Base-by-base conservation (phyloP, 2,888 invertebrate genomes). In the Epinotia bilunana region DNA sequence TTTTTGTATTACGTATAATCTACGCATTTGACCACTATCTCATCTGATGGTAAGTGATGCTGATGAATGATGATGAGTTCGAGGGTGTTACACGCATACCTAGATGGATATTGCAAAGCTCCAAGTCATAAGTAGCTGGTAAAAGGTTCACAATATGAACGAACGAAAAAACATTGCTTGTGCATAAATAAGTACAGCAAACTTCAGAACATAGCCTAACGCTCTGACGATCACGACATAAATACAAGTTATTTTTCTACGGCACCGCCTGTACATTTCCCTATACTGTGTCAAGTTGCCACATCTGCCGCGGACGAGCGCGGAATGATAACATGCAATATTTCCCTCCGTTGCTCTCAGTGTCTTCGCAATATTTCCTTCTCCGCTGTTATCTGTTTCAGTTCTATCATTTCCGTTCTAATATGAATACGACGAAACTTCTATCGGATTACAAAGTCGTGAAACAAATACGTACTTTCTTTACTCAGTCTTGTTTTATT, bases 281-380 rank as follows among this genome's bases (percentile, higher is more conserved):
- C 7, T 61, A 61, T 61, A 61, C 33, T n/a, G 60, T 57, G 58
- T 53, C 16, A 61, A 61, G 16, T 28, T 61, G 20, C 61, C 55
- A 33, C 70, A 70, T 70, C 53, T 70, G 61, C 3, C 18, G 18
- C 49, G 53, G 53, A 70, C 70, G 70, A 49, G 70, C 12, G n/a
- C 18, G 16, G 70, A 70, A 70, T 70, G 33, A 28, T 62, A 62
- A 70, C 61, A 43, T 70, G 61, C 53, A 70, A 53, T 33, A 70
- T 62, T 61, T 33, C 33, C 61, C n/a, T 33, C 58, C 23, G 61
- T 61, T 61, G 6, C 7, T 60, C n/a, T 9, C 33, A 9, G 3
- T 61, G 28, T 61, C 61, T 61, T 33, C 33, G 61, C 61, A 33
- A 61, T 33, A 61, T 61, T 33, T 61, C 16, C 9, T 9, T 61